Evolutionary conservation across 2,888 invertebrate species (phyloP), one percentile per base, ranked within the genome.

Genomic region (Blomia tropicalis): DNA sequence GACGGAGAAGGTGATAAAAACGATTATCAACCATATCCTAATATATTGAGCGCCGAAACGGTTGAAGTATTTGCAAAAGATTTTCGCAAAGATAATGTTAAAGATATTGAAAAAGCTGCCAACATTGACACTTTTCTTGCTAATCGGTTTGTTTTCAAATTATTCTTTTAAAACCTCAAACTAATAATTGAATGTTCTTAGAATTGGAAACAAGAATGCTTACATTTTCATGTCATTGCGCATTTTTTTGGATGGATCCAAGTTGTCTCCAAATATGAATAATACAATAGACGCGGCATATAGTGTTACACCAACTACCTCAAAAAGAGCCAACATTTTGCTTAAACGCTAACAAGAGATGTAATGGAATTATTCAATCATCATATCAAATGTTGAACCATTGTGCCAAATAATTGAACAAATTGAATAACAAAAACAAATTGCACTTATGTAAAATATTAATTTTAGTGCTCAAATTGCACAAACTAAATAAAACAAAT

Each of bases 151-250:
- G n/a, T n/a, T n/a, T n/a, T n/a, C n/a, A n/a, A n/a, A n/a, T n/a
- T n/a, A n/a, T n/a, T n/a, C n/a, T n/a, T n/a, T n/a, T n/a, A n/a
- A n/a, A n/a, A n/a, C n/a, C n/a, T 17, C n/a, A 41, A 41, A 14
- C 41, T n/a, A 41, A 41, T 17, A 14, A 41, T 41, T 41, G n/a
- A 41, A 41, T n/a, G n/a, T 41, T n/a, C 41, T 17, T n/a, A 41
- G 41, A n/a, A 17, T 64, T 41, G 64, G 64, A 14, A 64, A 59
- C n/a, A 64, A 63, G 47, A 64, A 64, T 31, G 64, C 64, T 27
- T 64, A 64, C 36, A 51, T 64, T 7, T 63, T 64, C 51, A 44
- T 64, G 29, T 56, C 63, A 14, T 41, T 64, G 27, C 27, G 64
- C 17, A 41, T 64, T 23, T 64, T 64, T 23, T 64, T 31, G 19